Base-by-base conservation (phyloP, 2,113 vertebrate species). In the Pterocles gutturalis region DNA sequence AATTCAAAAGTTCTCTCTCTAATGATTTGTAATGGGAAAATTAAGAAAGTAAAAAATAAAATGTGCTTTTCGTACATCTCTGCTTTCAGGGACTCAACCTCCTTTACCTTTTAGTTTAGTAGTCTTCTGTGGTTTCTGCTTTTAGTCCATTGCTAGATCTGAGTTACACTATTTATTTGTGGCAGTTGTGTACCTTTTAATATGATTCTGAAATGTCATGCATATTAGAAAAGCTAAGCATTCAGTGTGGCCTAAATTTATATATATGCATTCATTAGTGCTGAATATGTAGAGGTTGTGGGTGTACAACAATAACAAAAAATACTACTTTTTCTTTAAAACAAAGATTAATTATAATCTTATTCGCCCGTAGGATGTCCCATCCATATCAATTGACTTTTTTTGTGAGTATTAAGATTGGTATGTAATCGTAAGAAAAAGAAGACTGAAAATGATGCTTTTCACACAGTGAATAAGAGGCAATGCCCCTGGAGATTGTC, bases 401-500 rank as follows among this genome's bases (percentile, higher is more conserved):
- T 87, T 66, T 82, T 54, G 3, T 75, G 25, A 31, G 4, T 67
- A 21, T 19, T 53, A 24, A 60, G 10, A 49, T 9, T 41, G 14
- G 9, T 64, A 17, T 46, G 11, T 29, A 81, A 58, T 49, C 13
- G 25, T 25, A 73, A 84, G 8, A 51, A 80, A 83, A 86, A 49
- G 55, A 49, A 2, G 3, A 67, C 33, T 38, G 45, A 57, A 90
- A 71, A 53, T 8, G 0, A 28, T 72, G 17, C 9, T 72, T 17
- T 60, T 87, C 15, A 22, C 15, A 28, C 4, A 10, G 17, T 33
- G 26, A 57, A 7, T 31, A 72, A 43, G 13, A 64, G 17, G 5
- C 22, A 36, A 18, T 18, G 7, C 18, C 4, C 36, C 20, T 33
- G 15, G 41, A 73, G 41, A 46, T 0, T 0, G 9, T 34, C 9